Evolutionary conservation across 2,888 invertebrate species (phyloP).

Genomic region (Orchesella flavescens): DNA sequence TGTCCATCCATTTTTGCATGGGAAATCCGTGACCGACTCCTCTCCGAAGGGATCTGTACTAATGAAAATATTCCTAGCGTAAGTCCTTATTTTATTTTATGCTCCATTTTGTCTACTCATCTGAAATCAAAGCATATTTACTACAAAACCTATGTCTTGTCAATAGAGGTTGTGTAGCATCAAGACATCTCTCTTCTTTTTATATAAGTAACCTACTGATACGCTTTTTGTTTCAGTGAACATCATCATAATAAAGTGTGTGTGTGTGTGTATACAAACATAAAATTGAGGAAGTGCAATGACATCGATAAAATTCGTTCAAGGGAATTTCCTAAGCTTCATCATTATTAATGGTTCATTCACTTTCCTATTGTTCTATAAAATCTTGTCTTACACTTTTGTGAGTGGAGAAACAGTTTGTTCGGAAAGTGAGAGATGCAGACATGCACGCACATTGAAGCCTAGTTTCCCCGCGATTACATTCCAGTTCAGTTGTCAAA

Average conservation of each 20-base stretch:
- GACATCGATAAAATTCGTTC: slow-evolving; percentile 34
- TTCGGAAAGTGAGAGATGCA: not conserved
- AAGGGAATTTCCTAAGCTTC: slow-evolving; percentile 26
- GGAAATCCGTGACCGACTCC: slow-evolving; percentile 96
- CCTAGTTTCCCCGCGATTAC: slow-evolving; percentile 56
- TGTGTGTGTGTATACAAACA: not conserved
- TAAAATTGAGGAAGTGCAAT: slow-evolving; percentile 26
- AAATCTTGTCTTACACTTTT: slow-evolving; percentile 15
- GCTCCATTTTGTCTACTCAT: not conserved
- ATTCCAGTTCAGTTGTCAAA: slow-evolving; percentile 64
- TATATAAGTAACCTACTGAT: slow-evolving; percentile 8
- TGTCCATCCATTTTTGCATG: slow-evolving; percentile 99
- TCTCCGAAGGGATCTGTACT: slow-evolving; percentile 95
- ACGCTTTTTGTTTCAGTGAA: not conserved
- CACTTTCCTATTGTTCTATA: slow-evolving; percentile 32
- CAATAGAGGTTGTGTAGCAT: too few species aligned
- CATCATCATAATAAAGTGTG: not conserved
- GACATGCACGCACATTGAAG: slow-evolving; percentile 29
- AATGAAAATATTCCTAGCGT: slow-evolving; percentile 98
- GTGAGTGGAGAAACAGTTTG: not conserved
- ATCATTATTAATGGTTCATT: slow-evolving; percentile 35
- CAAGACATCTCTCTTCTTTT: not conserved
- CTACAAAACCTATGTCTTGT: not conserved
- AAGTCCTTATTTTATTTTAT: slow-evolving; percentile 77
- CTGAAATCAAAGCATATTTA: not conserved